These are phyloP conservation scores for Tubiluchus corallicola DNA, from an alignment of 2,888 invertebrate genomes.

Conservation along the genomic window DNA sequence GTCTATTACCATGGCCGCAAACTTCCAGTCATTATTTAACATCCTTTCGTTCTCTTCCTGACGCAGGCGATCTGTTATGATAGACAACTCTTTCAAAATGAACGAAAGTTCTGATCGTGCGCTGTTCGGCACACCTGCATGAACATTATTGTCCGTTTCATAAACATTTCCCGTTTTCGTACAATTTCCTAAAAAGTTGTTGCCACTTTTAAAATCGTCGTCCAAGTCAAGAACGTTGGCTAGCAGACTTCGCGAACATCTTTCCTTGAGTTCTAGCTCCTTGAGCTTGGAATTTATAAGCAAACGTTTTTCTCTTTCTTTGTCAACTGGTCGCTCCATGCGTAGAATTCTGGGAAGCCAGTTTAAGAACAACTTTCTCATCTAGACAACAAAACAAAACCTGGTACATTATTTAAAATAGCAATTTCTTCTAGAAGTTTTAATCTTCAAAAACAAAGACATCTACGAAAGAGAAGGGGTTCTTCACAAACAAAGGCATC, in stretches of 20 bases:
- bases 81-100: constrained; percentile 82
- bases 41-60: constrained; percentile 74
- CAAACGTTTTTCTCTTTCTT: constrained; percentile 73
- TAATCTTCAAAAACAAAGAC: no score
- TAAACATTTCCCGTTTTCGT: not conserved
- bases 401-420: no score
- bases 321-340: constrained; percentile 89
- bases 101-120: constrained; percentile 56
- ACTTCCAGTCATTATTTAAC: constrained; percentile 87
- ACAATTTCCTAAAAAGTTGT: not conserved
- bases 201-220: constrained; percentile 56
- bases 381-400: constrained; percentile 43
- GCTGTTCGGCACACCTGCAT: constrained; percentile 4
- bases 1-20: constrained; percentile 95
- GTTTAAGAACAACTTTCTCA: constrained; percentile 79
- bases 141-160: constrained; percentile 2
- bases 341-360: constrained; percentile 93
- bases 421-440: no score
- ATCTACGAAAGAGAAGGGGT: no score
- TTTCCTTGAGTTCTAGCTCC: constrained; percentile 69
- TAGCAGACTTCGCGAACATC: constrained; percentile 82
- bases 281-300: constrained; percentile 67
- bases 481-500: no score
- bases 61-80: constrained; percentile 80
- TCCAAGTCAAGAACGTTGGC: constrained; percentile 94